Percentiles rank a stretch among this genome's conserved stretches.
phyloP scores from a whole-genome alignment of 2,888 invertebrate genomes.

The Ophion ellenae region DNA sequence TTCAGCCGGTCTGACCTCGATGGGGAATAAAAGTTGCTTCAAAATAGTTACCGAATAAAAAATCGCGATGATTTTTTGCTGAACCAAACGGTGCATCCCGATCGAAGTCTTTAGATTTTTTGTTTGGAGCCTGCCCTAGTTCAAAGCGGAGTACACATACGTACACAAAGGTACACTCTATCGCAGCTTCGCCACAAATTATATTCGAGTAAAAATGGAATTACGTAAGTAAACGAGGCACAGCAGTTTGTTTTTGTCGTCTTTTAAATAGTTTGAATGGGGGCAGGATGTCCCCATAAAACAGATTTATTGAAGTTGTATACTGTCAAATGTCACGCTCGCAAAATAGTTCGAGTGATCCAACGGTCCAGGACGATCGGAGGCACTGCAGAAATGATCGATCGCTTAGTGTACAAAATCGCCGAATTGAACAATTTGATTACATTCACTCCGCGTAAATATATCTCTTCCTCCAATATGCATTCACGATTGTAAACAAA shows the following conservation, averaged over 20 bases:
- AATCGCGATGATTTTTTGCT: neutral
- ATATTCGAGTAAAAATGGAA: constrained; percentile 6
- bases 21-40: neutral
- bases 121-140: neutral
- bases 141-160: neutral
- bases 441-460: neutral
- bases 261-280: neutral
- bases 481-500: neutral
- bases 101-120: constrained; percentile 1
- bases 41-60: neutral
- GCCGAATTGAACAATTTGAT: neutral
- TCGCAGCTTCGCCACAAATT: neutral
- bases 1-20: neutral
- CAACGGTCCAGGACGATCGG: neutral
- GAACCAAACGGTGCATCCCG: neutral
- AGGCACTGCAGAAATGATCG: neutral
- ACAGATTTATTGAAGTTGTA: constrained; percentile 19
- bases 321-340: constrained; percentile 10
- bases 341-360: neutral
- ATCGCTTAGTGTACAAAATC: neutral
- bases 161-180: neutral
- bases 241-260: neutral
- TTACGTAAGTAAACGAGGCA: neutral
- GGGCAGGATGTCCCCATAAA: neutral
- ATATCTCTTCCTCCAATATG: neutral